Percentiles rank a stretch among this genome's conserved stretches.
These are phyloP conservation scores for Lagodon rhomboides DNA, from an alignment of 2,797 vertebrate genomes.

Conservation along the genomic window DNA sequence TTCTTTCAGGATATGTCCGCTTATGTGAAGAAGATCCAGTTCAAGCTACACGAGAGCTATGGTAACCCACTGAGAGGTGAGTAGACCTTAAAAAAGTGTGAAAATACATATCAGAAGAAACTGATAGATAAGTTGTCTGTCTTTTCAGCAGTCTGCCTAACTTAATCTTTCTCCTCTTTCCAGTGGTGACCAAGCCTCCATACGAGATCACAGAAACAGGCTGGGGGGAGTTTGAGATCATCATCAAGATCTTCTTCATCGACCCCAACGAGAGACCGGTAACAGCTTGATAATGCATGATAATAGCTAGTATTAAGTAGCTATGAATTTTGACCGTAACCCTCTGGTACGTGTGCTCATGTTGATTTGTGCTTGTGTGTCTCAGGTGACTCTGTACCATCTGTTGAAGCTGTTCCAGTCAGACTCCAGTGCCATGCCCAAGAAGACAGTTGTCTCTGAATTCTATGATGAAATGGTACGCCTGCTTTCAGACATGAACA, in stretches of 20 bases:
- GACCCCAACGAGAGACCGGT: constrained; percentile 98
- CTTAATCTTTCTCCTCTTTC: constrained; percentile 32
- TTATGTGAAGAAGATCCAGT: constrained; percentile 99
- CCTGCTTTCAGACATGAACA: too few relatives aligned
- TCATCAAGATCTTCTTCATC: constrained; percentile 99
- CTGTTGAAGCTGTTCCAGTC: constrained; percentile 98
- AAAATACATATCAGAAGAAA: too few relatives aligned
- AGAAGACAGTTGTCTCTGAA: constrained; percentile 98
- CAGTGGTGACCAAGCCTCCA: constrained; percentile 97
- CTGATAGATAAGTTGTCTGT: background rate
- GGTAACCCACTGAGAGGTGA: constrained; percentile 96
- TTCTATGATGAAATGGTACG: constrained; percentile 99
- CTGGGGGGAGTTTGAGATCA: constrained; percentile 99
- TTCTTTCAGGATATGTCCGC: constrained; percentile 95
- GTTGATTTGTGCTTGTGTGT: background rate
- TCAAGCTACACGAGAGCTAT: constrained; percentile 98
- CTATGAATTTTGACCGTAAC: background rate
- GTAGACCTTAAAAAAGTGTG: background rate
- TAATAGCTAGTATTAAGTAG: background rate
- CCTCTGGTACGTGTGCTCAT: background rate
- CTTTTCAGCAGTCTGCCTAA: background rate
- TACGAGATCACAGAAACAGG: constrained; percentile 99
- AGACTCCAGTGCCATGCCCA: constrained; percentile 97
- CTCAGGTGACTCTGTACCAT: constrained; percentile 97
- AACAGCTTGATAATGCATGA: constrained; percentile 72